Evolutionary conservation across 2,113 vertebrate species (phyloP), one percentile per base, ranked within the genome.

Genomic region (Tichodroma muraria): DNA sequence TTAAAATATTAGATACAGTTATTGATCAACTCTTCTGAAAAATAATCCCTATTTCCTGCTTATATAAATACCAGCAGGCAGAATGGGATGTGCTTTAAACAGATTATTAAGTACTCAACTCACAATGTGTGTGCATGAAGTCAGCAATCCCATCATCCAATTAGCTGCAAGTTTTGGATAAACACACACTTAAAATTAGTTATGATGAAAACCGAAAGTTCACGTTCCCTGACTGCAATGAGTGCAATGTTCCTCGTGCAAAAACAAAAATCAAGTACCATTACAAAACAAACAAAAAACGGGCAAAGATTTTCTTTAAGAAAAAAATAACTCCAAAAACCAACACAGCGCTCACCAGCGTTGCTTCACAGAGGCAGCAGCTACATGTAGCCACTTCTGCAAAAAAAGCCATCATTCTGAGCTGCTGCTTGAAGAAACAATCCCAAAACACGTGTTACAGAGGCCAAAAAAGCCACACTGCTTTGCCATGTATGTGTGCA

Each of bases 381-480:
- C 56, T 70, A 95, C 76, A 90, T 33, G 80, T 13, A 92, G 94
- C 60, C 82, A 70, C 40, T 91, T 88, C 75, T 92, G 81, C 88
- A 94, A 37, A 9, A n/a, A 82, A 92, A 93, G 72, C 30, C 80
- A 82, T 54, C 85, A 15, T 31, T 83, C 45, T 6, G 10, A 89
- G 85, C 70, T 64, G 54, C 78, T 52, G 72, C 81, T 95, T 18
- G 10, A 68, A 82, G 89, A 83, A 87, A 73, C 56, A 88, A 77
- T 14, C 76, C 53, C 90, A 91, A 93, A 83, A 22, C 75, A 81
- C n/a, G 42, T 38, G 65, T 44, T 86, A 52, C 44, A 5, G 12
- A 65, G 60, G 40, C 92, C 81, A 95, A 66, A 94, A 89, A 93
- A 89, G 50, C 24, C 77, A 90, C 47, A 27, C 3, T 33, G 22